These are phyloP conservation scores for Dione juno DNA, from an alignment of 2,888 invertebrate genomes.

Conservation along the genomic window DNA sequence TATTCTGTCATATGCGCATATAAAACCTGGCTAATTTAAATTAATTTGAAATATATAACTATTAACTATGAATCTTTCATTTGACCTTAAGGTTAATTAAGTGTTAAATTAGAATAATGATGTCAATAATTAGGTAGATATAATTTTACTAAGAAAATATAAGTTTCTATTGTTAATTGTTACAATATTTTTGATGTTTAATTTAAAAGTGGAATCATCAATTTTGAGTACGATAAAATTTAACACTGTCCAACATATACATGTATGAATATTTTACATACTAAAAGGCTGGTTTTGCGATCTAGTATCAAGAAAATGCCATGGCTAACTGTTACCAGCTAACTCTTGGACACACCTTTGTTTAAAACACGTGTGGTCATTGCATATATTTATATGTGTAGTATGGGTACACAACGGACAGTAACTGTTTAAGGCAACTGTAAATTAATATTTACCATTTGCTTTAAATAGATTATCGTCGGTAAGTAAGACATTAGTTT, in stretches of 20 bases:
- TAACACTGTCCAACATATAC: conserved; percentile 6
- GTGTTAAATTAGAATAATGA: background rate
- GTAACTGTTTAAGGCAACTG: conserved; percentile 29
- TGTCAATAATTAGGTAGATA: background rate
- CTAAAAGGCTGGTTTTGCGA: conserved; percentile 20
- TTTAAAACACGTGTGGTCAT: conserved; percentile 19
- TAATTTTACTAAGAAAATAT: background rate
- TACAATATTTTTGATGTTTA: background rate
- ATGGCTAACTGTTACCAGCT: conserved; percentile 24
- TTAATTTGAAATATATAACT: no score
- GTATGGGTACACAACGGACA: conserved; percentile 25
- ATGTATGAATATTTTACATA: conserved; percentile 22
- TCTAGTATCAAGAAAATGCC: conserved; percentile 18
- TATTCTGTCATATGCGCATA: no score
- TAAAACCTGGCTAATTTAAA: no score
- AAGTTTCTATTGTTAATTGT: background rate
- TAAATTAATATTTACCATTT: conserved; percentile 32
- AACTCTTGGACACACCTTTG: conserved; percentile 25
- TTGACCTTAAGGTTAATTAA: background rate
- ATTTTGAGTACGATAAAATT: conserved; percentile 8
- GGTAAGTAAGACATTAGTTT: background rate
- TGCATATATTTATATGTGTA: conserved; percentile 14
- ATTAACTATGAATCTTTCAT: no score
- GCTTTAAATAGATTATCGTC: conserved; percentile 19
- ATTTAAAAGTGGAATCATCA: conserved; percentile 1